Evolutionary conservation across 2,797 vertebrate species (phyloP).

Genomic region (Glossophaga mutica): DNA sequence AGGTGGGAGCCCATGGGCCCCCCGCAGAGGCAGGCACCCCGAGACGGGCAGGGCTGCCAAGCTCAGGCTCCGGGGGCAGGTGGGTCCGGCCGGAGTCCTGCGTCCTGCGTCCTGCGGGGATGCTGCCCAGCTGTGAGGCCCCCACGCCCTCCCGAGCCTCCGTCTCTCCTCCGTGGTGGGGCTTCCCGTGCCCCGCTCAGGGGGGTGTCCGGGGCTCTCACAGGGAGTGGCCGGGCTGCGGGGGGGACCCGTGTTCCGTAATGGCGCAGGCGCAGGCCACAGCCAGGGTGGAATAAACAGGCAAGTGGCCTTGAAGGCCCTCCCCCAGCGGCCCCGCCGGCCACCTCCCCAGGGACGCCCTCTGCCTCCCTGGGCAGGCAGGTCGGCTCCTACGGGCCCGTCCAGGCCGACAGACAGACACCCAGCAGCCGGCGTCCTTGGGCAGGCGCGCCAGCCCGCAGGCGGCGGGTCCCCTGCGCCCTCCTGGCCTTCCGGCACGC

Average conservation of each 20-base stretch:
- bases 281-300: accelerated
- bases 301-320: background rate
- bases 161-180: background rate
- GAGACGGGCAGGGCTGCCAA: accelerated
- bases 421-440: background rate
- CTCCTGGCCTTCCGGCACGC: background rate
- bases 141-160: background rate
- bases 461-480: background rate
- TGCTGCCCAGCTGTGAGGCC: background rate
- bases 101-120: accelerated
- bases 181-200: accelerated
- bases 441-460: background rate
- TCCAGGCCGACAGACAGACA: background rate
- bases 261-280: accelerated
- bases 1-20: accelerated
- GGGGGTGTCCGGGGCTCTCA: background rate
- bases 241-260: accelerated
- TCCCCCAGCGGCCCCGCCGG: accelerated
- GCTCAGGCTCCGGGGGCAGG: background rate
- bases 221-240: background rate
- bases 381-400: accelerated
- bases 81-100: accelerated
- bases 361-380: background rate
- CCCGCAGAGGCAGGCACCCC: accelerated
- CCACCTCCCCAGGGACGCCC: background rate